Conservation (phyloP, 2,113 vertebrate species). For the Sebastes schlegelii region DNA sequence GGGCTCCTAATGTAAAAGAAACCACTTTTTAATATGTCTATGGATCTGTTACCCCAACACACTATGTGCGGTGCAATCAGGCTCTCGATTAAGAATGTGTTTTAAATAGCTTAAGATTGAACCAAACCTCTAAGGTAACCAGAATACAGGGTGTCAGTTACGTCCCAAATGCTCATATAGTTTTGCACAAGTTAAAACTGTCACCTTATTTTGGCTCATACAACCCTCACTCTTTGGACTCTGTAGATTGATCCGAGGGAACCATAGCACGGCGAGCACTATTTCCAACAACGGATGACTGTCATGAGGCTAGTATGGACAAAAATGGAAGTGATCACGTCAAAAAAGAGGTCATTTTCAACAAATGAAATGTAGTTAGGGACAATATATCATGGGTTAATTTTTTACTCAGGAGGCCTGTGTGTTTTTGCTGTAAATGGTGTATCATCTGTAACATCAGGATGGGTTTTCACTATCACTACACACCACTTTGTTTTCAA, state of each 20-base stretch:
- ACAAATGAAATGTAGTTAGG: not conserved
- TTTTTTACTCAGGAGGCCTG: conserved; percentile 34
- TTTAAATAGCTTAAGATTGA: conserved; percentile 19
- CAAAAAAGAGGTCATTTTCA: conserved; percentile 3
- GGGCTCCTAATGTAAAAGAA: not conserved
- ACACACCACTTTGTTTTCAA: conserved; percentile 10
- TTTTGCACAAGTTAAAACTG: conserved; percentile 55
- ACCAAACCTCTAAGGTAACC: conserved; percentile 6
- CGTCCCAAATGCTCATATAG: conserved; percentile 44
- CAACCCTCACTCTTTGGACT: not conserved
- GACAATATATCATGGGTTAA: not conserved
- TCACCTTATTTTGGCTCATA: conserved; percentile 43
- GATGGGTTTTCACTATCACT: conserved; percentile 16
- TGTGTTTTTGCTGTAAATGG: not conserved
- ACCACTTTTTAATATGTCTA: conserved; percentile 1
- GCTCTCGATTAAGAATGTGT: conserved; percentile 7
- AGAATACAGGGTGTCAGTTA: conserved; percentile 35
- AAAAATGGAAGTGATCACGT: not conserved
- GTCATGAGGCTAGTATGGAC: not conserved
- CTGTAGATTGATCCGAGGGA: not conserved
- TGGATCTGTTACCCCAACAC: conserved; percentile 1
- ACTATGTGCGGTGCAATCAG: conserved; percentile 31
- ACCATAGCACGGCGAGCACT: not conserved
- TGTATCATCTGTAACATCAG: conserved; percentile 20
- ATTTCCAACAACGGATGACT: not conserved